phyloP scores from a whole-genome alignment of 1,140 invertebrate genomes.

The Drosophila bifasciata region DNA sequence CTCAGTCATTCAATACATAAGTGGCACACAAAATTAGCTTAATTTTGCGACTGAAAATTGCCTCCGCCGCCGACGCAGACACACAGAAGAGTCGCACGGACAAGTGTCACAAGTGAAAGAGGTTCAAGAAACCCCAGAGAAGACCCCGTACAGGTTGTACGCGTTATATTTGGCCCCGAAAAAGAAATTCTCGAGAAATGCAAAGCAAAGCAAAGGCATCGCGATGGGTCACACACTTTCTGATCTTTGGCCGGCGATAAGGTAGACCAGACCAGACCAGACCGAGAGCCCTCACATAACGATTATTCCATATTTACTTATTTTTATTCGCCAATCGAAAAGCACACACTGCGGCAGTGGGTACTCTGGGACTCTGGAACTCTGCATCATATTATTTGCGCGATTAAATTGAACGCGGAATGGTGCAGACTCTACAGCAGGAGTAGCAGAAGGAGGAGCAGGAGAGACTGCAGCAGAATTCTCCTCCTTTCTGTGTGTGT shows the following conservation, averaged over 20 bases:
- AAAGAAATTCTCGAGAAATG: constrained; percentile 71
- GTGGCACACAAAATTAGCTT: constrained; percentile 75
- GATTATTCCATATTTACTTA: constrained; percentile 84
- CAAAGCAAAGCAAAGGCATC: constrained; percentile 51
- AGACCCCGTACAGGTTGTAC: constrained; percentile 20
- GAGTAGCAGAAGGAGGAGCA: neutral
- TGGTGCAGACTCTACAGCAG: constrained; percentile 23
- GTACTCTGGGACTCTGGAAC: neutral
- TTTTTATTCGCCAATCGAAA: constrained; percentile 53
- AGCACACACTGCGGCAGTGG: constrained; percentile 8
- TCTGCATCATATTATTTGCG: constrained; percentile 77
- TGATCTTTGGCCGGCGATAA: constrained; percentile 68
- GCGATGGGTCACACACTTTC: constrained; percentile 69
- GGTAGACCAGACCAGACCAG: constrained; percentile 7
- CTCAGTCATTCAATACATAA: constrained; percentile 62
- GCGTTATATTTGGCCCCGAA: constrained; percentile 27
- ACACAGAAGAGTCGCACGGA: constrained; percentile 18
- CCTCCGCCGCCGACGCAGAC: constrained; percentile 58
- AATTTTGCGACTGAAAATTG: constrained; percentile 46
- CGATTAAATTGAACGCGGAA: constrained; percentile 82
- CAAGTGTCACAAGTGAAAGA: constrained; percentile 81
- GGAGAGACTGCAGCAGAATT: neutral
- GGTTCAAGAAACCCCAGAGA: neutral
- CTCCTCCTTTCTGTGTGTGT: constrained; percentile 38
- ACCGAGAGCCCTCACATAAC: constrained; percentile 58